Percentiles rank a stretch among this genome's conserved stretches.
These are phyloP conservation scores for Aporrectodea caliginosa DNA, from an alignment of 1,140 invertebrate species.

Conservation along the genomic window DNA sequence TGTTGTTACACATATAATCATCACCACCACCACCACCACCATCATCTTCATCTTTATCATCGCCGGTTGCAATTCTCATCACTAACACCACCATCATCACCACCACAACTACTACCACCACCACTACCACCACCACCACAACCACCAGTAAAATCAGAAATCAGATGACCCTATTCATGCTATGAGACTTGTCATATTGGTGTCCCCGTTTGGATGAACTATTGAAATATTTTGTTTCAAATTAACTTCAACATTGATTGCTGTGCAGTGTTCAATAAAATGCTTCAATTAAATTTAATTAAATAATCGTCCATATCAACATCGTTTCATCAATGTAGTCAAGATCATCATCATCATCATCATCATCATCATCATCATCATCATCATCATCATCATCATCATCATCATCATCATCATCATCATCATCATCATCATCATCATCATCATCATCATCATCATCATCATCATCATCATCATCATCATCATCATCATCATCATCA, in stretches of 20 bases:
- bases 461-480: not conserved
- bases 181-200: no score
- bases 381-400: slow-evolving; percentile 3
- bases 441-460: not conserved
- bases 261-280: no score
- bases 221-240: no score
- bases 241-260: no score
- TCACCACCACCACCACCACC: not conserved
- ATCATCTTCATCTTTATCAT: no score
- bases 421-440: slow-evolving; percentile 2
- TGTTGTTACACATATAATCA: not conserved
- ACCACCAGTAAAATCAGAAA: not conserved
- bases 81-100: not conserved
- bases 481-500: not conserved
- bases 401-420: slow-evolving; percentile 2
- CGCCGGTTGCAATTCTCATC: not conserved
- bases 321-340: no score
- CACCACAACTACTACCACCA: not conserved
- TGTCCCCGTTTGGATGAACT: no score
- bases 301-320: no score
- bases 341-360: slow-evolving; percentile 5
- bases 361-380: slow-evolving; percentile 7
- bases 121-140: not conserved
- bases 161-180: not conserved
- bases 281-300: no score